These are phyloP conservation scores for Drosophila orosa DNA, from an alignment of 1,140 invertebrate species.

Conservation along the genomic window DNA sequence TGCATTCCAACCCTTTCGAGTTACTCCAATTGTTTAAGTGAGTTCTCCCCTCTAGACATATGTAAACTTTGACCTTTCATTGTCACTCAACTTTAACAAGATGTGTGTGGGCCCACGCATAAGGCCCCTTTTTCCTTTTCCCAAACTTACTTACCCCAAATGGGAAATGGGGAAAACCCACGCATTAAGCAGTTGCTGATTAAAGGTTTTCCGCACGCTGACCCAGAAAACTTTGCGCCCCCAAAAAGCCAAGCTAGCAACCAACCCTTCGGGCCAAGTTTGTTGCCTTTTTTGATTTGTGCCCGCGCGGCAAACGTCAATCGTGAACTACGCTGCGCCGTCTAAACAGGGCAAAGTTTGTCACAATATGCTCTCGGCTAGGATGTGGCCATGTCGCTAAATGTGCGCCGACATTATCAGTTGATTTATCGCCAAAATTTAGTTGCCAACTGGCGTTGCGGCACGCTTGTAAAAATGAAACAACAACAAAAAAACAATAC, in stretches of 20 bases:
- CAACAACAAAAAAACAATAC: conserved; percentile 19
- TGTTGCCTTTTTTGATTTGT: conserved; percentile 42
- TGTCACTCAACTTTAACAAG: conserved; percentile 42
- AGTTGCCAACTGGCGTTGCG: conserved; percentile 53
- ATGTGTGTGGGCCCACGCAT: conserved; percentile 23
- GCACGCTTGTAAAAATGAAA: conserved; percentile 50
- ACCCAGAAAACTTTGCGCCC: conserved; percentile 39
- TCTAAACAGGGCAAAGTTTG: conserved; percentile 47
- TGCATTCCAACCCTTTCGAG: conserved; percentile 19
- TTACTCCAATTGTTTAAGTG: conserved; percentile 8
- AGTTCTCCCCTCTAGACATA: conserved; percentile 1
- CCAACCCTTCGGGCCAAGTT: conserved; percentile 16
- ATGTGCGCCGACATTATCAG: conserved; percentile 75
- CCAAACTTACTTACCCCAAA: conserved; percentile 10
- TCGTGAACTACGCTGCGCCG: conserved; percentile 20
- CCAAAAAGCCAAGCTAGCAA: conserved; percentile 2
- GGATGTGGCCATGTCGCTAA: conserved; percentile 45
- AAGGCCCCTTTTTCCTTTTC: not conserved
- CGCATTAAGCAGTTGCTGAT: conserved; percentile 44
- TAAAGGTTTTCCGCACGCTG: conserved; percentile 51
- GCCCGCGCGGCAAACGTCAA: conserved; percentile 15
- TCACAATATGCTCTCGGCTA: conserved; percentile 25
- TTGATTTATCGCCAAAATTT: conserved; percentile 80
- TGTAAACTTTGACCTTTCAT: conserved; percentile 47
- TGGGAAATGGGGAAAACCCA: conserved; percentile 30